Conservation (phyloP, 2,797 vertebrate genomes). For the Neoniphon sammara region DNA sequence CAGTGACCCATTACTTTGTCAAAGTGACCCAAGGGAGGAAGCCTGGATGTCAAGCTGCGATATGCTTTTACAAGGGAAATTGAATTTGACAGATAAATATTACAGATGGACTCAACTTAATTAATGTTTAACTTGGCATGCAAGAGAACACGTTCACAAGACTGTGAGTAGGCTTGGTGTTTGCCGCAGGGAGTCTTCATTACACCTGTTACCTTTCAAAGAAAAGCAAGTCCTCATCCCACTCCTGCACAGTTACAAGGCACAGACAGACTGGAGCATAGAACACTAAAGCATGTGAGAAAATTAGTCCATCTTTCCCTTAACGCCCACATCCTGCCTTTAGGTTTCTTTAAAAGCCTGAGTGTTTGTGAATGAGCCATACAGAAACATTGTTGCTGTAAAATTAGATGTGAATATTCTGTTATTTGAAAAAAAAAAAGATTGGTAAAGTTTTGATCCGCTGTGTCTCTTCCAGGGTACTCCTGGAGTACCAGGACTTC, state of each 20-base stretch:
- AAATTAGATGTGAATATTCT: slow-evolving; percentile 4
- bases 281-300: neutral
- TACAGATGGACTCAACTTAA: neutral
- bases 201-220: neutral
- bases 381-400: neutral
- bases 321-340: no score
- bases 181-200: neutral
- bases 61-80: neutral
- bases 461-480: slow-evolving; percentile 82
- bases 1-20: neutral
- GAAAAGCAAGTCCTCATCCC: no score
- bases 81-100: neutral
- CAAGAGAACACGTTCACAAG: neutral
- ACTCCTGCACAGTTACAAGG: neutral
- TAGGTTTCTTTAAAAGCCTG: no score
- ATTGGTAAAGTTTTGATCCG: neutral
- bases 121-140: neutral
- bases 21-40: neutral
- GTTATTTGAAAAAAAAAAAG: slow-evolving; percentile 1
- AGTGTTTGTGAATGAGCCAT: neutral
- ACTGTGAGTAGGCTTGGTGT: neutral
- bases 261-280: neutral
- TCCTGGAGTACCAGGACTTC: slow-evolving; percentile 88
- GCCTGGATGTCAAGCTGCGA: neutral
- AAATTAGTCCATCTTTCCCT: no score